Percentiles rank a stretch among this genome's conserved stretches.
Evolutionary conservation across 2,113 vertebrate species (phyloP).

Genomic region (Aviceda subcristata): DNA sequence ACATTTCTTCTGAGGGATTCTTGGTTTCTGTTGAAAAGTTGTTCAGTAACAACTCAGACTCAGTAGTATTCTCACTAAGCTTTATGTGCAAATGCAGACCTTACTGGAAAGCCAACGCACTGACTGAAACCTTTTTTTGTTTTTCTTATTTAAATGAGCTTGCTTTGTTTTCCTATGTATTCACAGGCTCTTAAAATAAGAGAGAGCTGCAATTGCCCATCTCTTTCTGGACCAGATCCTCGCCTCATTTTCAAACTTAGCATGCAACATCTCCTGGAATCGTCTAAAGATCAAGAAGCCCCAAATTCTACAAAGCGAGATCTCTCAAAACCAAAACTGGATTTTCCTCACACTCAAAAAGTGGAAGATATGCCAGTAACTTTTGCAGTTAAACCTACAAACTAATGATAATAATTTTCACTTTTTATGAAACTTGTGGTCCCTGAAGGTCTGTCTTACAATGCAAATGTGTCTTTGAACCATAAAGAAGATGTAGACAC

Average conservation of each 20-base stretch:
- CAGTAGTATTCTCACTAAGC: neutral
- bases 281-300: slow-evolving; percentile 24
- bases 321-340: slow-evolving; percentile 48
- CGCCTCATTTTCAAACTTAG: slow-evolving; percentile 81
- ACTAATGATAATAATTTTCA: neutral
- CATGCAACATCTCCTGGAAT: slow-evolving; percentile 75
- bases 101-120: neutral
- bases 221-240: slow-evolving; percentile 85
- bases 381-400: slow-evolving; percentile 49
- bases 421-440: neutral
- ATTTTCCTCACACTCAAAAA: slow-evolving; percentile 41
- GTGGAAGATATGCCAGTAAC: slow-evolving; percentile 64
- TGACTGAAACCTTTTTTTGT: neutral
- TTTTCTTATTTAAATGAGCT: neutral
- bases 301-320: neutral
- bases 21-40: neutral
- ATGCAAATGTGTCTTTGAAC: neutral
- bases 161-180: slow-evolving; percentile 53
- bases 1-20: neutral
- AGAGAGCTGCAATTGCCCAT: slow-evolving; percentile 84
- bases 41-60: neutral
- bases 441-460: neutral
- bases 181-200: slow-evolving; percentile 90
- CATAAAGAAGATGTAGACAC: neutral
- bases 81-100: neutral